phyloP scores from a whole-genome alignment of 1,140 invertebrate genomes.

The Drosophila jambulina region DNA sequence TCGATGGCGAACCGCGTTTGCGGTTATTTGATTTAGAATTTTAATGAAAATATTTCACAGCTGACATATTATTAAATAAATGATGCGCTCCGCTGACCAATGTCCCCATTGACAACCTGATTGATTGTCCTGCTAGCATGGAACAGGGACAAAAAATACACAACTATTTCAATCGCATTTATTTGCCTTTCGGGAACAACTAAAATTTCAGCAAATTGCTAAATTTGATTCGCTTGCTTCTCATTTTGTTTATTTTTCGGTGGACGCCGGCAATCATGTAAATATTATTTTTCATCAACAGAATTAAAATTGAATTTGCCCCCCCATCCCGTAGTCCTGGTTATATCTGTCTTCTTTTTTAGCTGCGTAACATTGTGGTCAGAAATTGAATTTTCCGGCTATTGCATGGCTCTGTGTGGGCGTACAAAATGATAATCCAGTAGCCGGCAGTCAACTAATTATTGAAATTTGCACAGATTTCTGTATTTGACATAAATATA shows the following conservation, averaged over 20 bases:
- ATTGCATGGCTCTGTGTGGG: not conserved
- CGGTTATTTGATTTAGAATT: slow-evolving; percentile 66
- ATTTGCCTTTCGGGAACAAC: slow-evolving; percentile 47
- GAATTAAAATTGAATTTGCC: slow-evolving; percentile 71
- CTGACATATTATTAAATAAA: slow-evolving; percentile 73
- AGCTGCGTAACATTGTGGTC: slow-evolving; percentile 49
- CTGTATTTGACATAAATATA: slow-evolving; percentile 32
- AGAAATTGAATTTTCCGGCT: slow-evolving; percentile 42
- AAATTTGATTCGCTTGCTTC: slow-evolving; percentile 51
- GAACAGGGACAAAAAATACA: slow-evolving; percentile 8
- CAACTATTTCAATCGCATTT: slow-evolving; percentile 40
- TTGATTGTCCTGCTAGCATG: slow-evolving; percentile 61
- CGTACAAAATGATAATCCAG: slow-evolving; percentile 32
- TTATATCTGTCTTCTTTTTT: slow-evolving; percentile 24
- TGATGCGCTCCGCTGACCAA: slow-evolving; percentile 36
- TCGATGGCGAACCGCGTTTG: slow-evolving; percentile 8
- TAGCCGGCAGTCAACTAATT: slow-evolving; percentile 61
- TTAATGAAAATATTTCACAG: slow-evolving; percentile 69
- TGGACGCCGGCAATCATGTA: slow-evolving; percentile 39
- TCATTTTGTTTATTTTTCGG: slow-evolving; percentile 36
- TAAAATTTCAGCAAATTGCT: slow-evolving; percentile 61
- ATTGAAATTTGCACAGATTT: slow-evolving; percentile 61
- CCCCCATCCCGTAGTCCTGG: not conserved
- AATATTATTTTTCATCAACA: slow-evolving; percentile 64
- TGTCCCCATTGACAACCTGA: slow-evolving; percentile 51